A percentile compares a stretch with the other conserved stretches of the same genome.
These are phyloP conservation scores for Steatornis caripensis DNA, from an alignment of 2,113 vertebrate species.

Conservation along the genomic window DNA sequence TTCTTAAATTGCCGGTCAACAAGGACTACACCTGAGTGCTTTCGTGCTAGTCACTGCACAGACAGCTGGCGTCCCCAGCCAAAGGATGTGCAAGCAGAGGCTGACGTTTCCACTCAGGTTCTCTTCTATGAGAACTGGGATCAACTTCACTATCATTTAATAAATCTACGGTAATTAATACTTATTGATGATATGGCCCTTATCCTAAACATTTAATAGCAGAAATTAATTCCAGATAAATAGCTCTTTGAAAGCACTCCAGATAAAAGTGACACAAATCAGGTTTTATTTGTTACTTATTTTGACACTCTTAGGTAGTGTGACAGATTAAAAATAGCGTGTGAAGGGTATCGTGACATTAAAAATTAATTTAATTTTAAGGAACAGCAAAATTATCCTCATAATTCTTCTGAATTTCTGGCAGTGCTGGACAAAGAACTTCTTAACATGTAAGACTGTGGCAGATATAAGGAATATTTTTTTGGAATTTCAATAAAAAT, in stretches of 20 bases:
- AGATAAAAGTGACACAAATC: not conserved
- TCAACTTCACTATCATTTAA: not conserved
- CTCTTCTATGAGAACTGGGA: not conserved
- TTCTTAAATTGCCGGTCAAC: not conserved
- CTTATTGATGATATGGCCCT: not conserved
- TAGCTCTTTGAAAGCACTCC: not conserved
- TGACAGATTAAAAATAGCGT: not conserved
- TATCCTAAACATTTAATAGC: not conserved
- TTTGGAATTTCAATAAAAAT: not conserved
- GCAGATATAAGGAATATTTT: not conserved
- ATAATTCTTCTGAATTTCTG: not conserved
- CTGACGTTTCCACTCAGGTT: not conserved
- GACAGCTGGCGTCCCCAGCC: not conserved
- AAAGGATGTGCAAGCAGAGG: not conserved
- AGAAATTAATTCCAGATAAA: conserved; percentile 24
- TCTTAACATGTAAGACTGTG: not conserved
- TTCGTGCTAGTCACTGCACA: not conserved
- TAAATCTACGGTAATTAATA: not conserved
- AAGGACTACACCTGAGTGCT: not conserved
- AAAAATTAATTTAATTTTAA: not conserved
- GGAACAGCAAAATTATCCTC: not conserved
- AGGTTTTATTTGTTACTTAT: not conserved
- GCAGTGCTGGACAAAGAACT: not conserved
- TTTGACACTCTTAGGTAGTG: not conserved
- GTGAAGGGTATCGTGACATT: not conserved